phyloP scores from a whole-genome alignment of 2,888 invertebrate genomes.

The Patella pellucida region DNA sequence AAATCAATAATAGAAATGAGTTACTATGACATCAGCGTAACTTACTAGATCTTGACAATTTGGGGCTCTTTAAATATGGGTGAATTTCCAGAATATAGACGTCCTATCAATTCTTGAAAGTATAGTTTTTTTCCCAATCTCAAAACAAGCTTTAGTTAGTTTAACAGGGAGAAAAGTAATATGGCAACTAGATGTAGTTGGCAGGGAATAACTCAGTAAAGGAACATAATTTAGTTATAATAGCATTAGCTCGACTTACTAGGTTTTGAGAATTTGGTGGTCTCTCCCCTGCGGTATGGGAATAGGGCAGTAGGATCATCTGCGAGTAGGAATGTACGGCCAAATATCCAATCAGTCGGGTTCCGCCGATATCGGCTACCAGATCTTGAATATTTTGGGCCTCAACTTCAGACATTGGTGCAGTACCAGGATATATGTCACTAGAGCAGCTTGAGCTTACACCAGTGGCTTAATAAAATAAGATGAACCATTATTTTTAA shows the following conservation, averaged over 20 bases:
- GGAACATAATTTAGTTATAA: no score
- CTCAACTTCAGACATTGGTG: constrained; percentile 12
- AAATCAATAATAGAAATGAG: no score
- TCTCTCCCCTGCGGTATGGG: not conserved
- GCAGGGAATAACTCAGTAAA: no score
- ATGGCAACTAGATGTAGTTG: no score
- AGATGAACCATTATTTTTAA: no score
- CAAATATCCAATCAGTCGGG: constrained; percentile 2
- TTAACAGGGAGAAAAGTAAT: no score
- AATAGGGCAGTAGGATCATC: constrained; percentile 10
- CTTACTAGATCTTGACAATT: constrained; percentile 8
- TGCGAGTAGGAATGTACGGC: constrained; percentile 21
- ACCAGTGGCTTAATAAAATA: not conserved
- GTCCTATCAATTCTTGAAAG: no score
- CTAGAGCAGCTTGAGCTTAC: constrained; percentile 10
- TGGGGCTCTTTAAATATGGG: no score
- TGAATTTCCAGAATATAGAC: no score
- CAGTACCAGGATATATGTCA: constrained; percentile 1
- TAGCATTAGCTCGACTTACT: not conserved
- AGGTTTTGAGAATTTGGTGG: not conserved
- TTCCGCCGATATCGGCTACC: constrained; percentile 6
- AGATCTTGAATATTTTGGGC: not conserved
- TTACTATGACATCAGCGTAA: not conserved
- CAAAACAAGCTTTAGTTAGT: no score
- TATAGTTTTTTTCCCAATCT: no score